These are phyloP conservation scores for Euglossa dilemma DNA, from an alignment of 1,140 invertebrate genomes.

Conservation along the genomic window DNA sequence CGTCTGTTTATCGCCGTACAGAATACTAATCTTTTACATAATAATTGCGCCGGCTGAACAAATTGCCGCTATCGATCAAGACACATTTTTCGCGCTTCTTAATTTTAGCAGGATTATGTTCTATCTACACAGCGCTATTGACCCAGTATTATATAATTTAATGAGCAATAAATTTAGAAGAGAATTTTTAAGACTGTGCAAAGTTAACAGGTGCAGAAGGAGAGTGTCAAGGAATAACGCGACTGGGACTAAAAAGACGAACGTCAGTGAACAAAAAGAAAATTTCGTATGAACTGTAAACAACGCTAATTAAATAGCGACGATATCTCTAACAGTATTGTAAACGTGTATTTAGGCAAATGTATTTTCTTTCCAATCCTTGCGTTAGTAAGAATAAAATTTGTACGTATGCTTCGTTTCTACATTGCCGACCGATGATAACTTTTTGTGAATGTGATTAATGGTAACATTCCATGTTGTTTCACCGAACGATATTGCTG, in stretches of 20 bases:
- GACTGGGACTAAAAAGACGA: slow-evolving; percentile 75
- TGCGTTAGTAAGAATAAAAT: not conserved
- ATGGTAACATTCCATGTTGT: not conserved
- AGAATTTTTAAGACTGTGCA: slow-evolving; percentile 87
- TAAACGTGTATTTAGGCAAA: not conserved
- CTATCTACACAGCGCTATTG: slow-evolving; percentile 92
- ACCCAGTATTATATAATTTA: slow-evolving; percentile 92
- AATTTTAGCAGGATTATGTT: slow-evolving; percentile 93
- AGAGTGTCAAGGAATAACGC: slow-evolving; percentile 82
- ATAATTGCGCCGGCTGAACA: slow-evolving; percentile 86
- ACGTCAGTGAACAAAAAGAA: slow-evolving; percentile 80
- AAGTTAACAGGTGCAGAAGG: slow-evolving; percentile 70
- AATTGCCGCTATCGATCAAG: slow-evolving; percentile 85
- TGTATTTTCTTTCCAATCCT: not conserved
- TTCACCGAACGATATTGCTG: not conserved
- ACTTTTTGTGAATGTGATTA: not conserved
- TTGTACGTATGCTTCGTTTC: not conserved
- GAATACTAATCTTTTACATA: slow-evolving; percentile 91
- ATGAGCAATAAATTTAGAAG: slow-evolving; percentile 93
- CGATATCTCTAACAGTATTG: not conserved
- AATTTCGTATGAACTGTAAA: slow-evolving; percentile 69
- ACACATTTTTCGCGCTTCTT: slow-evolving; percentile 90
- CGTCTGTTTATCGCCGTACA: slow-evolving; percentile 92
- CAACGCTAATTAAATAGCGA: not conserved
- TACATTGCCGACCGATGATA: not conserved